Evolutionary conservation across 2,113 vertebrate species (phyloP), one percentile per base, ranked within the genome.

Genomic region (Lutjanus erythropterus): DNA sequence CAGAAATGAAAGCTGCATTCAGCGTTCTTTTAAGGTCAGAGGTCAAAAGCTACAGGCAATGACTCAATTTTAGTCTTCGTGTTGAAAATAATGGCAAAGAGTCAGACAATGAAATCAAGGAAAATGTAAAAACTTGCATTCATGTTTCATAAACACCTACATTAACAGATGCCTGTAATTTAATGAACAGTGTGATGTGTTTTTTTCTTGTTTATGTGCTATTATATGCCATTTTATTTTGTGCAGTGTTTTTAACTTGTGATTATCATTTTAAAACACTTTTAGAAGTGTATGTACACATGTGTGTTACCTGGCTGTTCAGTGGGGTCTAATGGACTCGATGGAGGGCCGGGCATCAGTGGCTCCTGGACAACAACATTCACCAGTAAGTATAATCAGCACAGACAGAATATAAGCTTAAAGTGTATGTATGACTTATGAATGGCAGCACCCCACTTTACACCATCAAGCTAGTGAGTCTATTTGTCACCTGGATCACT

Each of bases 231-330:
- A 14, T 19, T 35, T 39, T 12, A 31, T 64, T 39, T 6, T 74
- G 11, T 41, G n/a, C 4, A 9, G 15, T 41, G 35, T 61, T 39
- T 65, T 2, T n/a, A 21, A 61, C 58, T 39, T 61, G 6, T 23
- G 2, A 33, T 12, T 41, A 21, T 1, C 23, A 70, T 70, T 31
- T 42, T 16, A 9, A 53, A 53, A 68, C 14, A 25, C 4, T 6
- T 16, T 19, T n/a, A 59, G 6, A 47, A 12, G 4, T 49, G 64
- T 49, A 42, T 25, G 14, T 14, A 27, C n/a, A 4, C 9, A 10
- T 49, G 53, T 27, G 71, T 41, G 23, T 80, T 95, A 99, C 98
- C 97, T 91, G 96, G 94, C 56, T 91, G 91, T 71, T 97, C 97
- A 52, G 91, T 55, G 39, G 92, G 96, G 87, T 98, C 97, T 78